Conservation (phyloP, 2,888 invertebrate genomes). For the Dyspetes luteomarginatus region DNA sequence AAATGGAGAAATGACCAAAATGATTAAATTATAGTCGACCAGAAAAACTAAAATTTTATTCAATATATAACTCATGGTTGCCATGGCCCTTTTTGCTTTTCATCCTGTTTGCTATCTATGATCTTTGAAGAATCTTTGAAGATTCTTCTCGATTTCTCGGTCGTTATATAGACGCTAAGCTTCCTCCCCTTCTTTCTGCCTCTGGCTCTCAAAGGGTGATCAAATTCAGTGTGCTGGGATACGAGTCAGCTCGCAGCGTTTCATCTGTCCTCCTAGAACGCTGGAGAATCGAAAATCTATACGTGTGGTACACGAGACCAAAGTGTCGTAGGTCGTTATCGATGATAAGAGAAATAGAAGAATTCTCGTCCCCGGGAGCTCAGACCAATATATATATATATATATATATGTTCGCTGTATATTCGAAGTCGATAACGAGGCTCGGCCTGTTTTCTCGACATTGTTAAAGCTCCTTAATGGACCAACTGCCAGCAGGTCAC, state of each 20-base stretch:
- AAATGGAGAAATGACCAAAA: no score
- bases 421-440: slow-evolving; percentile 50
- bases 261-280: neutral
- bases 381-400: neutral
- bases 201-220: slow-evolving; percentile 7
- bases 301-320: slow-evolving; percentile 11
- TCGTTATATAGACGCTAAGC: neutral
- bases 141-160: neutral
- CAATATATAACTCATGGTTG: neutral
- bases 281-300: slow-evolving; percentile 37
- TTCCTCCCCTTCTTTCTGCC: neutral
- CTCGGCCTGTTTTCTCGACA: slow-evolving; percentile 47
- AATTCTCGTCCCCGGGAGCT: slow-evolving; percentile 18
- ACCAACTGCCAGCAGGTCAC: slow-evolving; percentile 28
- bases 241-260: neutral
- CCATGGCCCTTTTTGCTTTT: no score
- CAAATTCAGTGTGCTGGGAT: neutral
- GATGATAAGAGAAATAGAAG: slow-evolving; percentile 40
- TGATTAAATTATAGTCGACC: no score
- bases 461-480: slow-evolving; percentile 56
- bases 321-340: slow-evolving; percentile 57
- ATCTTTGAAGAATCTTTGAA: neutral
- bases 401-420: neutral
- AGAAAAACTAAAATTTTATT: neutral
- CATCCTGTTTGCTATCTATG: neutral